Percentiles rank a stretch among this genome's conserved stretches.
phyloP scores from a whole-genome alignment of 2,888 invertebrate species.

The Sicus ferrugineus region DNA sequence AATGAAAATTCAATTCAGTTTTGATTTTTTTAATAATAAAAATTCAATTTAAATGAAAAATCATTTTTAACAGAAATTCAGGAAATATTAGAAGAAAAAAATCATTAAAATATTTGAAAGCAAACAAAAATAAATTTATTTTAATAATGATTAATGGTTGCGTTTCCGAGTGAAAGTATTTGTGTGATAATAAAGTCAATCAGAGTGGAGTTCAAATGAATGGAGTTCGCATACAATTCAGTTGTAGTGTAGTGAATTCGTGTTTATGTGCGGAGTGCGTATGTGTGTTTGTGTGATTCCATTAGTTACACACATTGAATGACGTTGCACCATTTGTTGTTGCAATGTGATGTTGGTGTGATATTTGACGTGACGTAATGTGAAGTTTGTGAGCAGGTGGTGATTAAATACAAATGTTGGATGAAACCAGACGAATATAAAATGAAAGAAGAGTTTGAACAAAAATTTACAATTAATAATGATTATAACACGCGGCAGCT shows the following conservation, averaged over 20 bases:
- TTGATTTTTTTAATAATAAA: not conserved
- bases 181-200: not conserved
- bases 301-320: constrained; percentile 31
- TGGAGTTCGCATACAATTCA: not conserved
- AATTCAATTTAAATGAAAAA: no score
- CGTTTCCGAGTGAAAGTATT: not conserved
- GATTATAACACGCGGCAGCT: not conserved
- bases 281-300: constrained; percentile 35
- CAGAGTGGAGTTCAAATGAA: not conserved
- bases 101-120: not conserved
- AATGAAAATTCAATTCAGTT: not conserved
- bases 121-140: constrained; percentile 4
- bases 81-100: not conserved
- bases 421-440: not conserved
- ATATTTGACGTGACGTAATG: not conserved
- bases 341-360: constrained; percentile 6
- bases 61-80: not conserved
- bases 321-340: constrained; percentile 8
- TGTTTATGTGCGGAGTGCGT: constrained; percentile 27
- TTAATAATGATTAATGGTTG: not conserved
- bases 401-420: not conserved
- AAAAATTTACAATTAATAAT: not conserved
- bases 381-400: constrained; percentile 1
- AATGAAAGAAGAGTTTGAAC: not conserved
- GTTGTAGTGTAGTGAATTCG: not conserved